phyloP scores from a whole-genome alignment of 2,797 vertebrate species.

The Arrhamphus sclerolepis region DNA sequence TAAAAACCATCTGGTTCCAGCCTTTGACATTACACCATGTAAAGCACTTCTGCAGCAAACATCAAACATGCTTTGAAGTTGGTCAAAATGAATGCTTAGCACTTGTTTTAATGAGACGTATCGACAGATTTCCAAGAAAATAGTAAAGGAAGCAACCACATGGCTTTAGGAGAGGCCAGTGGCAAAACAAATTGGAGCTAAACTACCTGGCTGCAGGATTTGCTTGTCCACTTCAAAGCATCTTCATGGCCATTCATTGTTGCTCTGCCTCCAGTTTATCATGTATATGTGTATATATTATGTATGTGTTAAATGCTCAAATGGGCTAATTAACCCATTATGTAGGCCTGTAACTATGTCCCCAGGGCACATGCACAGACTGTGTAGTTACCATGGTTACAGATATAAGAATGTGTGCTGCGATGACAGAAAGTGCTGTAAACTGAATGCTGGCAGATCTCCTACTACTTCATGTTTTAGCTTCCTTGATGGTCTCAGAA shows the following conservation, averaged over 20 bases:
- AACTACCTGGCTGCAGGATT: slow-evolving; percentile 48
- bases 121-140: slow-evolving; percentile 28
- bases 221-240: slow-evolving; percentile 65
- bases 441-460: neutral
- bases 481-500: neutral
- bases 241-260: neutral
- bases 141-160: slow-evolving; percentile 33
- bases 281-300: too few relatives aligned
- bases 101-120: slow-evolving; percentile 51
- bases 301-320: neutral
- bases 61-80: slow-evolving; percentile 65
- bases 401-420: slow-evolving; percentile 20
- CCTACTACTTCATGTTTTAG: slow-evolving; percentile 2
- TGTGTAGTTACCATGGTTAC: slow-evolving; percentile 49
- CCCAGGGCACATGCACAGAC: slow-evolving; percentile 5
- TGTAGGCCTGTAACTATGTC: slow-evolving; percentile 18
- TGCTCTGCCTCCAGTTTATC: slow-evolving; percentile 4
- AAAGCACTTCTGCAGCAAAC: slow-evolving; percentile 35
- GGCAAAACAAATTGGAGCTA: too few relatives aligned
- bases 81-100: slow-evolving; percentile 38
- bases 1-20: slow-evolving; percentile 19
- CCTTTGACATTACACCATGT: slow-evolving; percentile 13
- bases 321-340: slow-evolving; percentile 26
- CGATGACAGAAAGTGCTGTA: slow-evolving; percentile 5
- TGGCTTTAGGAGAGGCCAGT: too few relatives aligned